Base-by-base conservation (phyloP, 2,888 invertebrate species). In the Mesorhabditis spiculigera region DNA sequence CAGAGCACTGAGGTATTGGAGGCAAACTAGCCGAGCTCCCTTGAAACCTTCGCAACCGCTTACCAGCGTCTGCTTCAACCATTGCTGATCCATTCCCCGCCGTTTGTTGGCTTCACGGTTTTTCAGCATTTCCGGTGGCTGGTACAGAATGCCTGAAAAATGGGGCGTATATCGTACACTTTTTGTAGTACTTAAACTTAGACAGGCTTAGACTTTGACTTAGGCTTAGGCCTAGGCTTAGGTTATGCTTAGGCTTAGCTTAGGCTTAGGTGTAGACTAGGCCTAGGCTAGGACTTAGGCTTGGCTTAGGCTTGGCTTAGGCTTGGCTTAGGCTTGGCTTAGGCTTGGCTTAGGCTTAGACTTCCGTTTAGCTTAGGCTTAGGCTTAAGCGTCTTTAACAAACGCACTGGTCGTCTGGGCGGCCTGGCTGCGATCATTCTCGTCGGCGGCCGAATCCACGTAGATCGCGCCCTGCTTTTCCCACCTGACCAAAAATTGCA, bases 391-490 rank as follows among this genome's bases (percentile, higher is more conserved):
- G 28, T 28, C 45, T 42, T 28, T 64, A 42, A 3, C 28, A 28
- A 1, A 62, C 72, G 43, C 10, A 77, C 82, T 80, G 4, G 82
- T 81, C 43, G 71, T 75, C 74, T 83, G 83, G 4, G 77, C 70
- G 4, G 82, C 76, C 10, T 79, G 82, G 67, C 79, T 79, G 69
- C 78, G 82, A 41, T 84, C 84, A 16, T 84, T 80, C 4, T 73
- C 76, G 50, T 81, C 82, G 68, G 82, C 83, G 42, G 82, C 64
- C 10, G 78, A 77, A 70, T 84, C 83, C 45, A 76, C 76, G 4
- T 73, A 73, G 61, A 84, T 78, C 43, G 72, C 66, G 8, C 82
- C 82, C 64, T 75, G 71, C 66, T 84, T 84, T 67, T 80, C 81
- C 84, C 84, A 84, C 43, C 81, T 50, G 58, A 50, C 8, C 1